These are phyloP conservation scores for Heliocidaris erythrogramma DNA, from an alignment of 35 echinoderm and acorn worm species.

Conservation along the genomic window DNA sequence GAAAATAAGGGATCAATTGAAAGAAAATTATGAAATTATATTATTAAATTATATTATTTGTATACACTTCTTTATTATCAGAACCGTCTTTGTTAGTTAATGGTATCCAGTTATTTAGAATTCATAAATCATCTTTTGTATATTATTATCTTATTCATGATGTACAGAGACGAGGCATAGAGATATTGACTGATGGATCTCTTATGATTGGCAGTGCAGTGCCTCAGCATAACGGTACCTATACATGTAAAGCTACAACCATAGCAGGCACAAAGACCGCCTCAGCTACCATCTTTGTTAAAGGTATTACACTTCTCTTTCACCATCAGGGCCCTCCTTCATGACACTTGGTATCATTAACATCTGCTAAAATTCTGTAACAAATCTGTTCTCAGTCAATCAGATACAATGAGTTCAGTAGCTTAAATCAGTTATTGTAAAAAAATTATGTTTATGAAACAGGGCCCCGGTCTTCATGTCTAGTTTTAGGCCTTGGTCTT, in stretches of 20 bases:
- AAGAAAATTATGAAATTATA: too few relatives aligned
- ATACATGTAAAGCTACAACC: constrained; percentile 59
- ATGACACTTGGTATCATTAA: background rate
- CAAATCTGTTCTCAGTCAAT: too few relatives aligned
- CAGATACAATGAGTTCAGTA: too few relatives aligned
- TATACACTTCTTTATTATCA: too few relatives aligned
- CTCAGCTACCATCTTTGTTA: constrained; percentile 57
- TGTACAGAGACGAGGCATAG: constrained; percentile 55
- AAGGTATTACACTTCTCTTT: constrained; percentile 45
- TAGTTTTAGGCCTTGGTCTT: too few relatives aligned
- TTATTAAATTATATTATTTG: too few relatives aligned
- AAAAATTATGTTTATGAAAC: too few relatives aligned
- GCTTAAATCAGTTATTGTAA: too few relatives aligned
- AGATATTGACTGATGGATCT: constrained; percentile 56
- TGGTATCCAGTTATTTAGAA: too few relatives aligned
- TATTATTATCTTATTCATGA: background rate
- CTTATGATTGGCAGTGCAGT: constrained; percentile 54
- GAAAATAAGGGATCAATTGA: too few relatives aligned
- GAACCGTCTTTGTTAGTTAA: too few relatives aligned
- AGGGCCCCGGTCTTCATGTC: too few relatives aligned
- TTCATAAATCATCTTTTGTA: background rate
- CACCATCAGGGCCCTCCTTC: background rate
- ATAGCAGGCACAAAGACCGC: constrained; percentile 57
- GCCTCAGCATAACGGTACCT: constrained; percentile 54
- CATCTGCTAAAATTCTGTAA: background rate